Base-by-base conservation (phyloP, 2,113 vertebrate species). In the Marcusenius ussheri region DNA sequence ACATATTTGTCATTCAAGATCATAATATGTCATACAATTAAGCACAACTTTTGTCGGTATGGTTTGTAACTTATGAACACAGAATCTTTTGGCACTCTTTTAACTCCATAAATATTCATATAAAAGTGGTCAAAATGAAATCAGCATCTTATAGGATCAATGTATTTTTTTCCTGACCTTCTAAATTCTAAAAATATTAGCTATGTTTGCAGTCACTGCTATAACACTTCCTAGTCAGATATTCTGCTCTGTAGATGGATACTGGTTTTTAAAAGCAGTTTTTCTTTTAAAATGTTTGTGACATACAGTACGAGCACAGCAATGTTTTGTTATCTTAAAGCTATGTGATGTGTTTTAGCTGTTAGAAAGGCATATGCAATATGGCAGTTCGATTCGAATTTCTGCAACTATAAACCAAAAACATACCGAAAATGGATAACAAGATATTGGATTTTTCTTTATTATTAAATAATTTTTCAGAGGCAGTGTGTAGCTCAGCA, bases 121-220 rank as follows among this genome's bases (percentile, higher is more conserved):
- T 84, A 8, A 21, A 45, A 49, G 17, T 24, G 80, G 35, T 84
- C 45, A 46, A 84, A 84, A 84, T 24, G 5, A 84, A 84, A 45
- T 84, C 83, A 46, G 45, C 45, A 24, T 83, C 35, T 84, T 47
- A 84, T 24, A 84, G 0, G 21, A 24, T 10, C 39, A n/a, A 96
- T 92, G 90, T 91, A 92, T 39, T 90, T 91, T 53, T 53, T 19
- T 5, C 94, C 92, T 89, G 89, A 94, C 92, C 90, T 90, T 85
- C 90, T 93, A 93, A 92, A 93, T 91, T 90, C 92, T 95, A 94
- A 94, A 95, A 95, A 95, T 95, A 95, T 92, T 90, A 49, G 89
- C 92, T 91, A 46, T 84, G 45, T 84, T 13, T 46, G n/a, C 21
- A n/a, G 10, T 84, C 42, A 84, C 42, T 10, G 83, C 45, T 84